Conservation (phyloP, 2,888 invertebrate genomes). For the Dasysyrphus tricinctus region DNA sequence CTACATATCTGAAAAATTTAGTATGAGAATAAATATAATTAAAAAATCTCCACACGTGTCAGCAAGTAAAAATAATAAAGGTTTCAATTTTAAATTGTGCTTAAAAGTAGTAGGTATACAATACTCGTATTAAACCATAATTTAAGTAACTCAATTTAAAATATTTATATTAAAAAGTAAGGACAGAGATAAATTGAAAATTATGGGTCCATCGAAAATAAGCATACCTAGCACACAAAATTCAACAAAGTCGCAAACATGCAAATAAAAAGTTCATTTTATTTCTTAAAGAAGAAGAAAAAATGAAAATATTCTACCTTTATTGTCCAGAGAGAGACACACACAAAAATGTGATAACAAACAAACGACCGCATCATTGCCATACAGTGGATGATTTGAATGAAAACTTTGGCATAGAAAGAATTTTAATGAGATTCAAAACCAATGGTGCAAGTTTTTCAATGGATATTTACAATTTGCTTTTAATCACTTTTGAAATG, state of each 20-base stretch:
- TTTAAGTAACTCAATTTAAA: background rate
- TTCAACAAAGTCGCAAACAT: background rate
- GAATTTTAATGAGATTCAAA: too few species aligned
- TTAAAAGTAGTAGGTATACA: background rate
- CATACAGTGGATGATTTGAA: background rate
- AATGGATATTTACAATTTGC: too few species aligned
- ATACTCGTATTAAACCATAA: background rate
- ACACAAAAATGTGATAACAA: background rate
- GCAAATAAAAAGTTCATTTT: slow-evolving; percentile 9
- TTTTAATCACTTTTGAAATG: too few species aligned
- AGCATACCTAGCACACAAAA: background rate
- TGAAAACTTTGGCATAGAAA: background rate
- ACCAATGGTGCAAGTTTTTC: too few species aligned
- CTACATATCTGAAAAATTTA: too few species aligned
- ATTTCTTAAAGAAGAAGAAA: background rate
- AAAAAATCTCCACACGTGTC: too few species aligned
- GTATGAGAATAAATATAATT: too few species aligned
- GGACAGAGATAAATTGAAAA: background rate
- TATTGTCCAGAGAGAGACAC: background rate
- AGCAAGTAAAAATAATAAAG: too few species aligned
- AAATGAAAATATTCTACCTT: background rate
- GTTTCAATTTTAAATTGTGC: background rate
- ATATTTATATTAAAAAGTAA: slow-evolving; percentile 7
- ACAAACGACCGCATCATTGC: background rate
- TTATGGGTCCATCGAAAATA: background rate